These are phyloP conservation scores for Garrulus glandarius DNA, from an alignment of 2,797 vertebrate species.

Conservation along the genomic window DNA sequence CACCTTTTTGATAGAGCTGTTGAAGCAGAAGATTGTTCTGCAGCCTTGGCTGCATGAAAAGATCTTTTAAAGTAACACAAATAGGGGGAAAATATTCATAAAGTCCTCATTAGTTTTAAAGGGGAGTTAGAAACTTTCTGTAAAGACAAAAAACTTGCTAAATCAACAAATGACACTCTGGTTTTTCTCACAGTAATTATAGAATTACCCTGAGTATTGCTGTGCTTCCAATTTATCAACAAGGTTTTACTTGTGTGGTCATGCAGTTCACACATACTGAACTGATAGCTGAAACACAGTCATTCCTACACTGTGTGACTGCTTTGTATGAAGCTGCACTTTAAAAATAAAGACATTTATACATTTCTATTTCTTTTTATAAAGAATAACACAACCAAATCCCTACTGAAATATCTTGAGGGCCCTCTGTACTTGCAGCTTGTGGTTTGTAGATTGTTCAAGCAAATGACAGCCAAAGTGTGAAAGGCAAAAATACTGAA, in stretches of 20 bases:
- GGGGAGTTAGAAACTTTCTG: not conserved
- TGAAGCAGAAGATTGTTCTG: not conserved
- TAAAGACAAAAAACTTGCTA: not conserved
- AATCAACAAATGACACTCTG: not conserved
- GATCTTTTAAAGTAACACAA: not conserved
- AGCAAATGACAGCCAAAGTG: not conserved
- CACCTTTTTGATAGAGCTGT: not conserved
- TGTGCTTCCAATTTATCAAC: not conserved
- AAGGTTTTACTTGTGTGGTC: not conserved
- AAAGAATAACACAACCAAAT: not conserved
- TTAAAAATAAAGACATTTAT: not conserved
- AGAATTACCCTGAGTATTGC: not conserved
- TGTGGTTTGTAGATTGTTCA: not conserved
- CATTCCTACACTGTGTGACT: not conserved
- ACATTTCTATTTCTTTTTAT: not conserved
- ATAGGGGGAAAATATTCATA: not conserved
- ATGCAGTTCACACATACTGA: fast-evolving
- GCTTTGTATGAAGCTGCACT: not conserved
- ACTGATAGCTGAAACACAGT: not conserved
- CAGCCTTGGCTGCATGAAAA: not conserved
- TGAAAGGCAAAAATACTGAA: not conserved
- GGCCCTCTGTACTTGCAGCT: not conserved
- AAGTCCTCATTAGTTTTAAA: not conserved
- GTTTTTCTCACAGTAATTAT: not conserved
- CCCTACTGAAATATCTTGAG: not conserved